Evolutionary conservation across 2,888 invertebrate genomes (phyloP), one percentile per base, ranked within the genome.

Genomic region (Sinhomidia bicolor): DNA sequence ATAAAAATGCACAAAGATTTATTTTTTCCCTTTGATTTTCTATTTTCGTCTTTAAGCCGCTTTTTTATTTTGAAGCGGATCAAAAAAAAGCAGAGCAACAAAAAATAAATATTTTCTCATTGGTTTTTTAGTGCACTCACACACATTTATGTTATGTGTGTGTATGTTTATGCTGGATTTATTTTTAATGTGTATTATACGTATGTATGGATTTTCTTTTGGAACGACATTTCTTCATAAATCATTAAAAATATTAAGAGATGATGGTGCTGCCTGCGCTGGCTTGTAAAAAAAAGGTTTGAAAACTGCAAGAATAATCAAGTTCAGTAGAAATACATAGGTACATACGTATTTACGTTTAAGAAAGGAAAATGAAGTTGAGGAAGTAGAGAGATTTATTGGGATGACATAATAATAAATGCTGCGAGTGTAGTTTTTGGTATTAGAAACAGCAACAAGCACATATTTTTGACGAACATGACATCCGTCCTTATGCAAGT

Each of bases 401-500:
- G 26, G 65, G 65, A 65, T 10, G 65, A 17, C 65, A 65, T 47
- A 60, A 12, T 6, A 23, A 60, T 60, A 60, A n/a, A n/a, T 60
- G 62, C 65, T 29, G 36, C 36, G 1, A 2, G 9, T 12, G 17
- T 9, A 9, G 60, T 17, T 62, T 9, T 26, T 62, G 26, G 26
- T 26, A 65, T 65, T 9, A 26, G 10, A n/a, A n/a, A n/a, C n/a
- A n/a, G n/a, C 36, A n/a, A 29, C 9, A 5, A 29, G 65, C 71
- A 71, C 71, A 71, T 36, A 71, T 71, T 71, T 71, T 71, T 71
- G 71, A 71, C 71, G 71, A 51, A 51, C 76, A 76, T 76, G 76
- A 76, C 76, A 76, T 76, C 76, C 76, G 76, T 76, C 76, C 76
- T 76, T n/a, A n/a, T n/a, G n/a, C n/a, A n/a, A n/a, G n/a, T n/a